Evolutionary conservation across 2,113 vertebrate genomes (phyloP).

Genomic region (Colistium nudipinnis): DNA sequence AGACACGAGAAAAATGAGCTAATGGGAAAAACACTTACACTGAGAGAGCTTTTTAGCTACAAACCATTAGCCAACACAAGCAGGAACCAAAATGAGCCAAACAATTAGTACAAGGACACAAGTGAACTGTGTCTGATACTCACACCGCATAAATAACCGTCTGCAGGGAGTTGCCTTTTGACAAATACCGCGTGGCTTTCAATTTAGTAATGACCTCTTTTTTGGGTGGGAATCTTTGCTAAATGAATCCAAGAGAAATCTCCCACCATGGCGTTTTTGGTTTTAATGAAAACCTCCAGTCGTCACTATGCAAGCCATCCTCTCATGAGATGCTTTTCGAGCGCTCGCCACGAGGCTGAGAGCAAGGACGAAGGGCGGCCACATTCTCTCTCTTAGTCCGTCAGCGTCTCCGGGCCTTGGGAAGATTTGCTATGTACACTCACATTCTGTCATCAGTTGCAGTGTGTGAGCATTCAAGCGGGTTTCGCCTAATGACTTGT

Average conservation of each 20-base stretch:
- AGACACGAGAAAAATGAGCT: conserved; percentile 18
- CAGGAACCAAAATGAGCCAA: conserved; percentile 47
- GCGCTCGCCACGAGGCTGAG: conserved; percentile 32
- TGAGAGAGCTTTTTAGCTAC: conserved; percentile 51
- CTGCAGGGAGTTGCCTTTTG: conserved; percentile 31
- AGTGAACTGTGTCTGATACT: conserved; percentile 42
- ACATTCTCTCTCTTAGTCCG: conserved; percentile 38
- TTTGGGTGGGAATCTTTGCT: conserved; percentile 31
- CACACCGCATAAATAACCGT: conserved; percentile 54
- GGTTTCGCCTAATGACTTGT: conserved; percentile 58
- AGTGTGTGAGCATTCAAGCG: conserved; percentile 52
- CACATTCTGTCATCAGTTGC: conserved; percentile 37
- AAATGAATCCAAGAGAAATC: conserved; percentile 59
- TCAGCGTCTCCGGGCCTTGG: conserved; percentile 35
- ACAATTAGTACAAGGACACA: conserved; percentile 60
- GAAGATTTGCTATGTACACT: conserved; percentile 41
- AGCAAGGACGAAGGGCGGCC: conserved; percentile 28
- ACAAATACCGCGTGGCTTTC: conserved; percentile 47
- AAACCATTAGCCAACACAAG: conserved; percentile 60
- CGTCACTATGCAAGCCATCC: conserved; percentile 36
- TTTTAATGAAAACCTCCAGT: conserved; percentile 59
- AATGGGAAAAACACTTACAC: conserved; percentile 40
- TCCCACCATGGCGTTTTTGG: conserved; percentile 60
- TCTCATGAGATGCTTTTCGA: conserved; percentile 52
- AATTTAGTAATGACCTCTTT: conserved; percentile 47